Evolutionary conservation across 2,797 vertebrate species (phyloP), one percentile per base, ranked within the genome.

Genomic region (Alauda arvensis): DNA sequence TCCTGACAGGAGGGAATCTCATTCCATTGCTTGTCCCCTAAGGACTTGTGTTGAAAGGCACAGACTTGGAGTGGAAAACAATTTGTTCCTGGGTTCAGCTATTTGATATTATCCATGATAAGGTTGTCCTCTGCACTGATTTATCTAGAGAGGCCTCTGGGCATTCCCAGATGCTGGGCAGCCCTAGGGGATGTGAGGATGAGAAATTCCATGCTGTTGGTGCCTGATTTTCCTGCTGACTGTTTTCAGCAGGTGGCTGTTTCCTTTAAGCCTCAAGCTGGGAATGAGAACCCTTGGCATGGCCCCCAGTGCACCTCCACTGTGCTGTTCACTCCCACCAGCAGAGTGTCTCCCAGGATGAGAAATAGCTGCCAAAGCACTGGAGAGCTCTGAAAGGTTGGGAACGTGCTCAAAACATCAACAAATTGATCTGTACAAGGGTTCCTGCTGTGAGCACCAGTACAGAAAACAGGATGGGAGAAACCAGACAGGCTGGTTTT

Each of bases 281-380:
- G 65, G 63, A 51, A 48, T 18, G 39, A 7, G 45, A 53, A 26
- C 10, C 5, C 3, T 49, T 23, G 39, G 20, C 40, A 33, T 67
- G 68, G n/a, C 25, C 87, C 34, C 56, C 13, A 2, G n/a, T 77
- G 76, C 12, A 9, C 49, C 53, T 88, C 53, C 17, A 7, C 65
- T 82, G 77, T 85, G 85, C 65, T 77, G 57, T 93, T 43, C 74
- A n/a, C 48, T 94, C 59, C 57, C 76, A 84, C 93, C 89, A 92
- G 81, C 83, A 91, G 90, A 81, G 87, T 84, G 81, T 93, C 89
- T 93, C 85, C 85, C 62, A 92, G 80, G 45, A 63, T 88, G 91
- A 87, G 85, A 74, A 90, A 93, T 78, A 85, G 26, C 42, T 4
- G 7, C 60, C 31, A 3, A n/a, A 51, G 68, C 83, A 34, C 46